Conservation (phyloP, 2,888 invertebrate species). For the Empis stercorea region DNA sequence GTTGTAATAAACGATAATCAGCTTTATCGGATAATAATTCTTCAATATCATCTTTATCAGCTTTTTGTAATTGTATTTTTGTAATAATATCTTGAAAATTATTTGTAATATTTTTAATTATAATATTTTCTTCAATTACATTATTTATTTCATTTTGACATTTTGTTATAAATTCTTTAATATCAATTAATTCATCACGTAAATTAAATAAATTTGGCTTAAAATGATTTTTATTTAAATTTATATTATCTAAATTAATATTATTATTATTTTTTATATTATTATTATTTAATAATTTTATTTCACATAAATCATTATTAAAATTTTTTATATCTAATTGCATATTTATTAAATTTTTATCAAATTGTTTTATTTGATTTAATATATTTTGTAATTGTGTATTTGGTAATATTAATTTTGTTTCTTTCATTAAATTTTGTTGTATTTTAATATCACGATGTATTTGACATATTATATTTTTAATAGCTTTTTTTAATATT, state of each 20-base stretch:
- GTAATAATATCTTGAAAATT: too few relatives aligned
- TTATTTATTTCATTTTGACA: neutral
- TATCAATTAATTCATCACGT: neutral
- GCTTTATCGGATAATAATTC: constrained; percentile 64
- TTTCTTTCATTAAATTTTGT: neutral
- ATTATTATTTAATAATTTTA: neutral
- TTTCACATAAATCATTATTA: neutral
- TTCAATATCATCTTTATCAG: constrained; percentile 56
- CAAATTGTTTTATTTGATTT: too few relatives aligned
- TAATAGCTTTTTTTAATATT: neutral
- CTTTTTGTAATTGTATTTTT: constrained; percentile 39
- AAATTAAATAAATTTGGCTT: neutral
- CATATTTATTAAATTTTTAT: too few relatives aligned
- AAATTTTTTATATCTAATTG: neutral
- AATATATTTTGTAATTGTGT: too few relatives aligned
- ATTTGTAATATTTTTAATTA: too few relatives aligned
- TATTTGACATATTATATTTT: neutral
- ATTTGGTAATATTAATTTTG: neutral
- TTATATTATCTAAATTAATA: neutral
- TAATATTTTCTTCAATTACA: neutral
- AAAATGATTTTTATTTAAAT: neutral
- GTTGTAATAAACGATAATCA: constrained; percentile 51
- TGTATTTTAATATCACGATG: neutral
- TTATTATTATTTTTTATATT: neutral
- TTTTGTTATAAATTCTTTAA: neutral